A percentile compares a stretch with the other conserved stretches of the same genome.
Evolutionary conservation across 2,888 invertebrate genomes (phyloP).

Genomic region (Scaptomyza tumidula): DNA sequence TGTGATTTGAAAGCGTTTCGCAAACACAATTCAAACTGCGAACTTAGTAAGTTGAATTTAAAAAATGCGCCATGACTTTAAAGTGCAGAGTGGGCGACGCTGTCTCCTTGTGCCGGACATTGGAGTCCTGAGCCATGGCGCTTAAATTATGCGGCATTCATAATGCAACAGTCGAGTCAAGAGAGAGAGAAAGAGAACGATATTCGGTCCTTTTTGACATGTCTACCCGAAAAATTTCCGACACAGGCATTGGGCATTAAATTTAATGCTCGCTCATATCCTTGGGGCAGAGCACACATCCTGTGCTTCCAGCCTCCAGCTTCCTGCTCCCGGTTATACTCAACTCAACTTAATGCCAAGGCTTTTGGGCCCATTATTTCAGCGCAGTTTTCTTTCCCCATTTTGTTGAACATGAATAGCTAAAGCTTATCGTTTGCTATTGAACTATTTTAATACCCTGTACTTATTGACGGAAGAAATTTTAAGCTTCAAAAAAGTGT

Average conservation of each 20-base stretch:
- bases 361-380: constrained; percentile 77
- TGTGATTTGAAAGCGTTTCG: constrained; percentile 47
- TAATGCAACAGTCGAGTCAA: constrained; percentile 71
- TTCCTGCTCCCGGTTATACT: constrained; percentile 46
- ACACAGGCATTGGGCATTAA: constrained; percentile 59
- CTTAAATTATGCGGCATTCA: constrained; percentile 81
- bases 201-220: constrained; percentile 60
- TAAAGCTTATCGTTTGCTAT: not conserved
- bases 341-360: constrained; percentile 65
- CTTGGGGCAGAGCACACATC: constrained; percentile 54
- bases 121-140: constrained; percentile 39
- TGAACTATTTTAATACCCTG: constrained; percentile 16
- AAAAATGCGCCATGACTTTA: constrained; percentile 8
- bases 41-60: constrained; percentile 18
- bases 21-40: constrained; percentile 43
- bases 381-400: constrained; percentile 48
- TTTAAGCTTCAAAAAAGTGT: not conserved
- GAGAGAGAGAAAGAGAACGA: constrained; percentile 1
- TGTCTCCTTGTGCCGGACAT: constrained; percentile 17
- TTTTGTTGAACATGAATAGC: constrained; percentile 45
- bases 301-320: constrained; percentile 32
- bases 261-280: constrained; percentile 75
- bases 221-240: constrained; percentile 49
- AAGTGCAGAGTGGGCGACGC: constrained; percentile 13
- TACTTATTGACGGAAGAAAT: not conserved